These are phyloP conservation scores for Orthosia gothica DNA, from an alignment of 2,888 invertebrate species.

Conservation along the genomic window DNA sequence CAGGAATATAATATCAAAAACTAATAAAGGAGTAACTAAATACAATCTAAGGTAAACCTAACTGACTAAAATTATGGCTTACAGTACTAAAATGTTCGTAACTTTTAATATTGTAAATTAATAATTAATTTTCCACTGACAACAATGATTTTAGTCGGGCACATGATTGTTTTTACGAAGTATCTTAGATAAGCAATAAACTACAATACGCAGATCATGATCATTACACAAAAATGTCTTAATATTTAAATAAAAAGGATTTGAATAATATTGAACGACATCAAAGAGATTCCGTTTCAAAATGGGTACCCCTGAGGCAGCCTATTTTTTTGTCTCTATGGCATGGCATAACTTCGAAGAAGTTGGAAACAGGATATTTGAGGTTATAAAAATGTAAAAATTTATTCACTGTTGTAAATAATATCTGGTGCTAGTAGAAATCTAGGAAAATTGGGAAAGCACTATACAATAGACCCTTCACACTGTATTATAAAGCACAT, in stretches of 20 bases:
- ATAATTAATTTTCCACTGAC: constrained; percentile 56
- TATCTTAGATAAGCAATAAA: not conserved
- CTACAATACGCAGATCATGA: not conserved
- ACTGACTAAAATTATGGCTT: constrained; percentile 59
- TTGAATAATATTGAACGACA: too few relatives aligned
- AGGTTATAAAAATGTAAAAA: constrained; percentile 1
- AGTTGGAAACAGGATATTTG: not conserved
- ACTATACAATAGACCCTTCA: constrained; percentile 56
- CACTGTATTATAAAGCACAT: constrained; percentile 69
- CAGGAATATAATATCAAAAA: not conserved
- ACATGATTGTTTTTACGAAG: not conserved
- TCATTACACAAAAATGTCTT: not conserved
- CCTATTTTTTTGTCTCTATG: too few relatives aligned
- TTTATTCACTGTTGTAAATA: constrained; percentile 53
- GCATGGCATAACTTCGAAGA: too few relatives aligned
- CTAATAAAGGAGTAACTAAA: constrained; percentile 40
- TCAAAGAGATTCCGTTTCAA: too few relatives aligned
- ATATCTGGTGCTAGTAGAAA: constrained; percentile 53
- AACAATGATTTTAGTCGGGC: constrained; percentile 33
- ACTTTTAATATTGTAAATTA: constrained; percentile 33
- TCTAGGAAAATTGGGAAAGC: constrained; percentile 52
- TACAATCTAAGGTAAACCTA: constrained; percentile 28
- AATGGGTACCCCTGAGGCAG: too few relatives aligned
- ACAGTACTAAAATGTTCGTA: constrained; percentile 47
- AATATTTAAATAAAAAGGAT: not conserved